Evolutionary conservation across 2,797 vertebrate genomes (phyloP).

Genomic region (Eulemur mongoz): DNA sequence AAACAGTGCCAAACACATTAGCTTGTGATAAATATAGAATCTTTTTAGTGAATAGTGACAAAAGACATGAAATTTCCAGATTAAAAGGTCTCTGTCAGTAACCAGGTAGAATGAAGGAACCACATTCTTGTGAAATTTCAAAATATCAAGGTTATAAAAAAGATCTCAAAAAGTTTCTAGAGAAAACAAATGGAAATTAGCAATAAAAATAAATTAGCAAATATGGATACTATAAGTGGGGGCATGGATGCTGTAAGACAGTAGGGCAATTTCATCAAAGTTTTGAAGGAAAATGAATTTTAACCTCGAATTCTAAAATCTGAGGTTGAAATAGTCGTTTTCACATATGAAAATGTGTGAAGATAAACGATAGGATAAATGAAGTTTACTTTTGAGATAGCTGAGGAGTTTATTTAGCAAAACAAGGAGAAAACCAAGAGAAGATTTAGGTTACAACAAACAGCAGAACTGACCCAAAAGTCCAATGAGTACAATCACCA

Average conservation of each 20-base stretch:
- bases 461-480: not conserved
- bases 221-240: not conserved
- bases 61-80: slow-evolving; percentile 2
- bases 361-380: not conserved
- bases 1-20: not conserved
- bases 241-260: not conserved
- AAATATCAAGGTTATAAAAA: not conserved
- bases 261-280: not conserved
- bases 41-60: not conserved
- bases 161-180: not conserved
- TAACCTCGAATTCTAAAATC: not conserved
- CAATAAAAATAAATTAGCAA: not conserved
- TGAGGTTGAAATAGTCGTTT: not conserved
- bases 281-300: not conserved
- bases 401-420: not conserved
- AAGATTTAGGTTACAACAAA: not conserved
- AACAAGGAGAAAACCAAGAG: not conserved
- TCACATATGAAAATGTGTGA: not conserved
- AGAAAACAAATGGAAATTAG: not conserved
- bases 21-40: not conserved
- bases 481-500: not conserved
- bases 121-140: not conserved
- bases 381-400: not conserved
- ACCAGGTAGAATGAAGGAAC: slow-evolving; percentile 5
- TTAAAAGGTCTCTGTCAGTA: not conserved